Conservation (phyloP, 2,888 invertebrate genomes). For the Xestia sexstrigata region DNA sequence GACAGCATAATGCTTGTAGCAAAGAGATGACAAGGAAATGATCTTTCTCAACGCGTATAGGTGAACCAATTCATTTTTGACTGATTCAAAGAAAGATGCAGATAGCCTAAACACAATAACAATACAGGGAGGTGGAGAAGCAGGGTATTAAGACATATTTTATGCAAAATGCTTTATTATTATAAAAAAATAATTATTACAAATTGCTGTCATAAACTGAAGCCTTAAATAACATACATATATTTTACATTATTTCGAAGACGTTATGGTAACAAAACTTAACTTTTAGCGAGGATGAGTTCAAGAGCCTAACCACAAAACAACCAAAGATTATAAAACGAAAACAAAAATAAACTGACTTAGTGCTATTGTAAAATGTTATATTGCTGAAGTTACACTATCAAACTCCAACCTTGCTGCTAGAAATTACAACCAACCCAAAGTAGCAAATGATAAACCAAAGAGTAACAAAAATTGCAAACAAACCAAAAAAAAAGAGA, state of each 20-base stretch:
- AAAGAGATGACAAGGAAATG: neutral
- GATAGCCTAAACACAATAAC: neutral
- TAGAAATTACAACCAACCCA: constrained; percentile 43
- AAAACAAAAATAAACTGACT: neutral
- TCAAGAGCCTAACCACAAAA: constrained; percentile 83
- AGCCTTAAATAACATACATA: constrained; percentile 57
- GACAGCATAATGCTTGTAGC: no score
- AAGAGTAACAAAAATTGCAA: constrained; percentile 9
- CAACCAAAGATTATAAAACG: neutral
- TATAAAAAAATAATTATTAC: constrained; percentile 60
- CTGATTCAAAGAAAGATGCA: neutral
- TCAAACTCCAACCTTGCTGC: constrained; percentile 77
- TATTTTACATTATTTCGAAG: constrained; percentile 57
- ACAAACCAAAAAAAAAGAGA: constrained; percentile 13
- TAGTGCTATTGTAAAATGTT: constrained; percentile 7
- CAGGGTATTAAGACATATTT: neutral
- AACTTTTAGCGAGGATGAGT: constrained; percentile 73
- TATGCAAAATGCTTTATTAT: constrained; percentile 65
- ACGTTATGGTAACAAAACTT: constrained; percentile 67
- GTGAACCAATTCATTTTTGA: neutral
- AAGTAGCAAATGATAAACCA: constrained; percentile 38
- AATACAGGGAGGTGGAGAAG: neutral
- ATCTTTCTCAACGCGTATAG: neutral
- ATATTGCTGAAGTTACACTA: constrained; percentile 73
- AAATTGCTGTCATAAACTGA: constrained; percentile 51